Evolutionary conservation across 2,113 vertebrate species (phyloP), one percentile per base, ranked within the genome.

Genomic region (Nettapus auritus): DNA sequence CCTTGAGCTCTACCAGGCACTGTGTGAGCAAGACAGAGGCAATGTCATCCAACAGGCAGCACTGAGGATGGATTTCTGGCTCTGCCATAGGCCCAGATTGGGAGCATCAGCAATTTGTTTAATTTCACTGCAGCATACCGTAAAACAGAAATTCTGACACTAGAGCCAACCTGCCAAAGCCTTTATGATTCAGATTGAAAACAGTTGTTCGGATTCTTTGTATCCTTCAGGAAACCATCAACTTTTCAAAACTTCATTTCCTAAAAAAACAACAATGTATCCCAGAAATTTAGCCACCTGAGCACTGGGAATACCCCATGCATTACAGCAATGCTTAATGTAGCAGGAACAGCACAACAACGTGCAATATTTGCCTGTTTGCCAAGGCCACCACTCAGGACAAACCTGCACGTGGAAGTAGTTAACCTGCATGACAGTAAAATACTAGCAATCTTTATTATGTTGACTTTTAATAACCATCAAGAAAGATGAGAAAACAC

Each of bases 381-480:
- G 5, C 29, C 84, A 69, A 74, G 40, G 46, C 63, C 23, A 34
- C 36, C 8, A 6, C 75, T 82, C 57, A 21, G 21, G 63, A 77
- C 42, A 87, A 73, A 79, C 86, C 11, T 75, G 62, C 68, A 79
- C 53, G 59, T 33, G 71, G 64, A 95, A 84, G 26, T 87, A 94
- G 80, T 89, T 95, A 96, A 92, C 36, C 18, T 3, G 14, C 25
- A 7, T 50, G 44, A 95, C 11, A 93, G 60, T 86, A 92, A 96
- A 95, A 91, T 40, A 53, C 31, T 88, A 57, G 40, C 77, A 56
- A 31, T 78, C 25, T 95, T 55, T 77, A 78, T 92, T 75, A 66
- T 21, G 17, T n/a, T 79, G 80, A 44, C 46, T 42, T 87, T 95
- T 92, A 96, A 92, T 74, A 93, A 95, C 48, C 82, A 70, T 70